A percentile compares a stretch with the other conserved stretches of the same genome.
Evolutionary conservation across 2,113 vertebrate genomes (phyloP).

Genomic region (Sorex araneus): DNA sequence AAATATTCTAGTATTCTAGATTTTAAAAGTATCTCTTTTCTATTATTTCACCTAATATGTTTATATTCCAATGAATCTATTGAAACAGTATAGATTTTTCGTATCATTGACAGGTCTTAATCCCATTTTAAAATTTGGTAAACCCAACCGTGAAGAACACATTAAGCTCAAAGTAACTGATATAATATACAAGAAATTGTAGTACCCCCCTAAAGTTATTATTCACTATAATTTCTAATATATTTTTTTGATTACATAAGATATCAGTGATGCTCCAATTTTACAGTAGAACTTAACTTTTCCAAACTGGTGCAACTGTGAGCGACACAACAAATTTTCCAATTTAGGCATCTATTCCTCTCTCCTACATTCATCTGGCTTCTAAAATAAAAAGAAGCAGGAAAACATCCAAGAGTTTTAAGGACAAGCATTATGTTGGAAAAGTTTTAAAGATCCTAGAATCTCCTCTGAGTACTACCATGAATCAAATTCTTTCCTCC

Average conservation of each 20-base stretch:
- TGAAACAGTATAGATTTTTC: background rate
- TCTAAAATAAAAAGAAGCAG: background rate
- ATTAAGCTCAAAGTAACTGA: background rate
- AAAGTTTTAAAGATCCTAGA: background rate
- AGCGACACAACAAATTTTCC: background rate
- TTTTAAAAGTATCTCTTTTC: background rate
- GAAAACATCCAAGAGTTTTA: background rate
- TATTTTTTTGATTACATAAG: background rate
- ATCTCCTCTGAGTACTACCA: background rate
- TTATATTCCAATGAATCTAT: background rate
- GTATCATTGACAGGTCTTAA: background rate
- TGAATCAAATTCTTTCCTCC: background rate
- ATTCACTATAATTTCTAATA: background rate
- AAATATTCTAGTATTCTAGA: slow-evolving; percentile 65
- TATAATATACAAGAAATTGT: background rate
- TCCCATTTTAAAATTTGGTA: background rate
- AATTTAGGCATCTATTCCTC: background rate
- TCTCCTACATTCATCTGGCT: background rate
- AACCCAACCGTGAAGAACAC: background rate
- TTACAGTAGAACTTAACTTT: background rate
- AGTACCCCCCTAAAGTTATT: background rate
- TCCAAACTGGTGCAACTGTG: background rate
- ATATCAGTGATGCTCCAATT: background rate
- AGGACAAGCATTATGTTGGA: background rate
- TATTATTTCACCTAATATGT: background rate